Percentiles rank a stretch among this genome's conserved stretches.
phyloP scores from a whole-genome alignment of 2,888 invertebrate genomes.

The Tipula vernalis region DNA sequence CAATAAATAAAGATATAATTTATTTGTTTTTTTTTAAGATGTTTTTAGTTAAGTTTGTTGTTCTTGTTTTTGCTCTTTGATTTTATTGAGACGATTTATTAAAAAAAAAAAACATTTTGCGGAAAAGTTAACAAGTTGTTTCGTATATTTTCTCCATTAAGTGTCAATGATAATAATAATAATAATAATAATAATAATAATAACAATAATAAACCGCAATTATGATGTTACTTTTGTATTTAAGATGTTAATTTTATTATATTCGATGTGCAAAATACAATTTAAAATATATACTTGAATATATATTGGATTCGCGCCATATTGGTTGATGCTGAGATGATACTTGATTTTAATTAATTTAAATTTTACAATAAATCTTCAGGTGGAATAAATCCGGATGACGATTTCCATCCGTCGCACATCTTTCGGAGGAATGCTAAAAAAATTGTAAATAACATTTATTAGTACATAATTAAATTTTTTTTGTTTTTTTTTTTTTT shows the following conservation, averaged over 20 bases:
- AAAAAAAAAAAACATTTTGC: not conserved
- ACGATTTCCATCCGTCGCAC: conserved; percentile 47
- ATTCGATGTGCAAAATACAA: conserved; percentile 5
- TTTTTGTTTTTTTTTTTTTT: no score
- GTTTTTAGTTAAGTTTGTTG: not conserved
- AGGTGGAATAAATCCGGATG: not conserved
- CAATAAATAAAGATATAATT: conserved; percentile 10
- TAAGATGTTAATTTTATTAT: not conserved
- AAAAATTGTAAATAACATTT: conserved; percentile 25
- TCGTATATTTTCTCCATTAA: not conserved
- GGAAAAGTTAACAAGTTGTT: not conserved
- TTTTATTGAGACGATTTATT: not conserved
- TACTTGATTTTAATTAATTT: conserved; percentile 14
- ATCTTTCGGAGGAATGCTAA: conserved; percentile 81
- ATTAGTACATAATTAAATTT: not conserved
- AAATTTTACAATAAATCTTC: conserved; percentile 22
- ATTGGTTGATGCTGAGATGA: not conserved
- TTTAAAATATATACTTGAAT: not conserved
- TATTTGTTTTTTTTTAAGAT: not conserved
- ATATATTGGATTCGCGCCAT: not conserved
- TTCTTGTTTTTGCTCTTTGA: not conserved
- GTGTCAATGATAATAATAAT: not conserved
- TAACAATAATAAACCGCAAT: not conserved
- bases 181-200: not conserved
- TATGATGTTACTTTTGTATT: not conserved